Evolutionary conservation across 2,888 invertebrate genomes (phyloP).

Genomic region (Xiphydria camelus): DNA sequence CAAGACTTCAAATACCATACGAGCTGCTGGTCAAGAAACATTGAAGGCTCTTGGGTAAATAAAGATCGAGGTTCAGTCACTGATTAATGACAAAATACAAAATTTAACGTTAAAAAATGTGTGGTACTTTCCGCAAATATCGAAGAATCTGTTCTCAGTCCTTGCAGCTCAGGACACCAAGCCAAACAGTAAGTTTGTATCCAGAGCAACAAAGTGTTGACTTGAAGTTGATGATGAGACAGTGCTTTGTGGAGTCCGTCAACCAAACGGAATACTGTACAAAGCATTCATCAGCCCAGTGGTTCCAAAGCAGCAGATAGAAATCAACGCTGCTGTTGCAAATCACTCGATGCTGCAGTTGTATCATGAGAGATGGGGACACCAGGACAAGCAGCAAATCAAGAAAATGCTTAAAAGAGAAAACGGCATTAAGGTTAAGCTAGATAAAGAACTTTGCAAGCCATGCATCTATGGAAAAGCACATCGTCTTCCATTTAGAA

Average conservation of each 20-base stretch:
- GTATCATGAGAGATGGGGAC: constrained; percentile 43
- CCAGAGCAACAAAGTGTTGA: no score
- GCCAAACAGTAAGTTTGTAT: no score
- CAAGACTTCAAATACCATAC: no score
- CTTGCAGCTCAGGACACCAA: no score
- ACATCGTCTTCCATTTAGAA: no score
- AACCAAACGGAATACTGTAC: no score
- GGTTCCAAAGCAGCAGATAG: constrained; percentile 16
- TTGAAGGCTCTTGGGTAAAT: constrained; percentile 24
- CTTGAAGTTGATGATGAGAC: no score
- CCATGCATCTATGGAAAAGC: constrained; percentile 37
- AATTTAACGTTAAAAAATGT: constrained; percentile 28
- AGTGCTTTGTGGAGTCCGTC: no score
- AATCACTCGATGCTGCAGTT: constrained; percentile 26
- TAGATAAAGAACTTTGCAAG: constrained; percentile 38
- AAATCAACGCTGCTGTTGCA: constrained; percentile 14
- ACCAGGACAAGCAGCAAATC: no score
- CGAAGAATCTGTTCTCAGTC: no score
- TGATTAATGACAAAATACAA: constrained; percentile 15
- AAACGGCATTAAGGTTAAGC: no score
- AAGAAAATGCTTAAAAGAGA: no score
- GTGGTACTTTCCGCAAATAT: constrained; percentile 36
- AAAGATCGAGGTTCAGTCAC: constrained; percentile 21
- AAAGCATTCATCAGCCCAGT: constrained; percentile 28
- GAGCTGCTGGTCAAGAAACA: constrained; percentile 25